phyloP scores from a whole-genome alignment of 1,140 invertebrate genomes.

The Dufourea novaeangliae region DNA sequence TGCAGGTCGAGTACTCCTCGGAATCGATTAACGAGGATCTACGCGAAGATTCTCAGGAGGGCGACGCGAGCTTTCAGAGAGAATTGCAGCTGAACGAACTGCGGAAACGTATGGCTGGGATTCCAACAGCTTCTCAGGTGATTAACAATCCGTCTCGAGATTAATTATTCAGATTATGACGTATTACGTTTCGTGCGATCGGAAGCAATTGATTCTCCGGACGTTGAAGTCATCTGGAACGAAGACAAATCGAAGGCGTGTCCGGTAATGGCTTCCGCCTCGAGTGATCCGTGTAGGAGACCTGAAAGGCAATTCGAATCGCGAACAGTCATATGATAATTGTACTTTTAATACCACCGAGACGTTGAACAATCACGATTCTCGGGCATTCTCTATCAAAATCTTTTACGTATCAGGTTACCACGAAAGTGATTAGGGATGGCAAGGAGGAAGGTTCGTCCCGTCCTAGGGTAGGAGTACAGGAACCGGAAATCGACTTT shows the following conservation, averaged over 20 bases:
- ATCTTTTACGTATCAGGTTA: conserved; percentile 46
- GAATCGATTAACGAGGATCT: conserved; percentile 64
- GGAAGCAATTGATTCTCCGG: conserved; percentile 8
- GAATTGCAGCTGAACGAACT: conserved; percentile 75
- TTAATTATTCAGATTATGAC: conserved; percentile 5
- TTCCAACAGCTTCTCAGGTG: conserved; percentile 65
- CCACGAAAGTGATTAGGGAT: conserved; percentile 36
- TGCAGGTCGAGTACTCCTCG: conserved; percentile 74
- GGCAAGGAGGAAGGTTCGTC: conserved; percentile 17
- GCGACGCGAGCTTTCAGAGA: conserved; percentile 71
- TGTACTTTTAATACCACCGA: background rate
- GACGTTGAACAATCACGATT: background rate
- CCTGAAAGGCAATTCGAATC: background rate
- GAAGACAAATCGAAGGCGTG: conserved; percentile 54
- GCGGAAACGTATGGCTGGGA: conserved; percentile 71
- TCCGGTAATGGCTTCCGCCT: conserved; percentile 53
- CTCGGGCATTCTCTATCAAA: background rate
- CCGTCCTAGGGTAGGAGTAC: conserved; percentile 56
- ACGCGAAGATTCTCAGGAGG: conserved; percentile 67
- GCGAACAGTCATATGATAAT: background rate
- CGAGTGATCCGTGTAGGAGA: conserved; percentile 25
- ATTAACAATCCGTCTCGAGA: conserved; percentile 16
- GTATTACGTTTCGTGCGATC: conserved; percentile 8
- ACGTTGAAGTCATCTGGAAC: conserved; percentile 53
- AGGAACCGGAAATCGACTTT: conserved; percentile 45